phyloP scores from a whole-genome alignment of 37 sponge, comb jelly and placozoan genomes.

The Cladorhizidae sp. region DNA sequence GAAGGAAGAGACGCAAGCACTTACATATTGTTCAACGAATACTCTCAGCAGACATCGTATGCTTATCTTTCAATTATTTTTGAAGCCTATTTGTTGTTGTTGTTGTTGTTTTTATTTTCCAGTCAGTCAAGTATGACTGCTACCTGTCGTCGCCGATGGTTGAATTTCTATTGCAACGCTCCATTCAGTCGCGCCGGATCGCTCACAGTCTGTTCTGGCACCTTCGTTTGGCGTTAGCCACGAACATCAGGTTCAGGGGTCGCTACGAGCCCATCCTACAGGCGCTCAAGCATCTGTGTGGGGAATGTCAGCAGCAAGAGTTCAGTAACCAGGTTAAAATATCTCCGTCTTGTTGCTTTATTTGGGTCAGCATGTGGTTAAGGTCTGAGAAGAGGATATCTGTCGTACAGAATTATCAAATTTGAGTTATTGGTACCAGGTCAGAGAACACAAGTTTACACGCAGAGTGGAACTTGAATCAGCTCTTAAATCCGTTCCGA shows the following conservation, averaged over 20 bases:
- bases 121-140: slow-evolving; percentile 47
- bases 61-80: too few species aligned
- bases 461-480: too few species aligned
- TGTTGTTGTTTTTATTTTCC: background rate
- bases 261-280: slow-evolving; percentile 15
- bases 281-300: slow-evolving; percentile 32
- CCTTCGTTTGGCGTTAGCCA: background rate
- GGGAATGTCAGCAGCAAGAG: slow-evolving; percentile 17
- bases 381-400: too few species aligned
- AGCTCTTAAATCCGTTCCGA: too few species aligned
- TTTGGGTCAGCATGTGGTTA: too few species aligned
- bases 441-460: too few species aligned
- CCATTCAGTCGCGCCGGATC: slow-evolving; percentile 35
- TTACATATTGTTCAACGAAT: too few species aligned
- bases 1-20: too few species aligned
- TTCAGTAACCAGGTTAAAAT: slow-evolving; percentile 28
- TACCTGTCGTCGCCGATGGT: slow-evolving; percentile 47
- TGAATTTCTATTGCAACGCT: slow-evolving; percentile 41
- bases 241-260: slow-evolving; percentile 16
- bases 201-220: slow-evolving; percentile 75
- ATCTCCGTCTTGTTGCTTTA: too few species aligned
- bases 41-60: too few species aligned
- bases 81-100: background rate
- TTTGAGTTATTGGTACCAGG: too few species aligned
- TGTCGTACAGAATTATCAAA: too few species aligned